phyloP scores from a whole-genome alignment of 2,888 invertebrate genomes.

The Sarcophaga carnaria region DNA sequence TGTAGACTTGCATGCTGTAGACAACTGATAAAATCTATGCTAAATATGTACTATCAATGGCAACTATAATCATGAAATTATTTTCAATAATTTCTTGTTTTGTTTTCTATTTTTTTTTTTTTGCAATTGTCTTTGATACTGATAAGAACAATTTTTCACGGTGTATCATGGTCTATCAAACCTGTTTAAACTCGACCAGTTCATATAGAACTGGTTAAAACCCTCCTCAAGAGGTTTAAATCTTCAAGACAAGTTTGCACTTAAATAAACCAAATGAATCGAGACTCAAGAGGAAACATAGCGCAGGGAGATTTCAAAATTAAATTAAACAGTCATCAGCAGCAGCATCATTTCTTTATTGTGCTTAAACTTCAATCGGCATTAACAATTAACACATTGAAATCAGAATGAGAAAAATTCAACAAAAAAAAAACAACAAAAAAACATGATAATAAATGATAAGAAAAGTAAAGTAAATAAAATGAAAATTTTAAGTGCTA shows the following conservation, averaged over 20 bases:
- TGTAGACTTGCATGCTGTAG: no score
- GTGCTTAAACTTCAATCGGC: not conserved
- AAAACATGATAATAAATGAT: no score
- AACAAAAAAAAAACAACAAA: no score
- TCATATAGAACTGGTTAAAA: slow-evolving; percentile 37
- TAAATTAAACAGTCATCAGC: not conserved
- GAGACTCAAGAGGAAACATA: not conserved
- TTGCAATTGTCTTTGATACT: not conserved
- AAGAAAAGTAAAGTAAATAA: no score
- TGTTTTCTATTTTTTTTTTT: no score
- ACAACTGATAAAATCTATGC: no score
- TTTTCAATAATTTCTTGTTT: not conserved
- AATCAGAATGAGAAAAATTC: not conserved
- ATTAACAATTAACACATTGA: not conserved
- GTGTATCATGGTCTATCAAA: not conserved
- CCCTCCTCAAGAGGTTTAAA: slow-evolving; percentile 33
- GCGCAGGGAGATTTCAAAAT: not conserved
- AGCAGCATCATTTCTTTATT: not conserved
- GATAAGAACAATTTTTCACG: not conserved
- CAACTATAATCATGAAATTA: not conserved
- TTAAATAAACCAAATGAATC: not conserved
- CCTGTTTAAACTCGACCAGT: slow-evolving; percentile 19
- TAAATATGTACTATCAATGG: no score
- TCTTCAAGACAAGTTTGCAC: not conserved
- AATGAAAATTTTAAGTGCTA: not conserved